Percentiles rank a stretch among this genome's conserved stretches.
Evolutionary conservation across 2,797 vertebrate species (phyloP).

Genomic region (Rhincodon typus): DNA sequence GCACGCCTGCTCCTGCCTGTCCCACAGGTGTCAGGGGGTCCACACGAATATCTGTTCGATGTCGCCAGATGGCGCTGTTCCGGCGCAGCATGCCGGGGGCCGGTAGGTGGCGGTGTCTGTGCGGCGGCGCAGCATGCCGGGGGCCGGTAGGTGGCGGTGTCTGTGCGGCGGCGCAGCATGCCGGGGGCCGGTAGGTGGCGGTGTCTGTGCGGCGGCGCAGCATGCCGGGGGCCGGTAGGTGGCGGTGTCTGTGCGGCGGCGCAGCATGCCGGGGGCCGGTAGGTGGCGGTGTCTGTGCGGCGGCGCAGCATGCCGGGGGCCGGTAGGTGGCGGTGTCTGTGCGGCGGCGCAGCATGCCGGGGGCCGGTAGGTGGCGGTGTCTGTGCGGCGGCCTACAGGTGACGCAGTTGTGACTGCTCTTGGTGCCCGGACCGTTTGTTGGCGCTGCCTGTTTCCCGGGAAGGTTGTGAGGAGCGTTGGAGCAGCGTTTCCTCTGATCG

Average conservation of each 20-base stretch:
- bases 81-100: no score
- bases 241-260: no score
- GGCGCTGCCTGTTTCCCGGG: conserved; percentile 3
- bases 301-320: background rate
- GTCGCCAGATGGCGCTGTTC: background rate
- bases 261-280: no score
- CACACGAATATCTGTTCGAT: background rate
- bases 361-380: no score
- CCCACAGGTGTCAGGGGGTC: background rate
- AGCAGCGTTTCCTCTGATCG: background rate
- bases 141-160: no score
- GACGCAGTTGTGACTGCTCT: background rate
- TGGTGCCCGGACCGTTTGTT: conserved; percentile 7
- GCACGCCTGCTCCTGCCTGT: background rate
- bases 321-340: background rate
- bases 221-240: no score
- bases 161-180: no score
- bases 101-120: no score
- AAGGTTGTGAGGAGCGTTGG: background rate
- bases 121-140: no score
- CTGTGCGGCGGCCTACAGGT: background rate
- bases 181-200: background rate
- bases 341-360: no score
- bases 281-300: no score
- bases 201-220: no score